Conservation (phyloP, 1,140 invertebrate species). For the Meteorus sp. region DNA sequence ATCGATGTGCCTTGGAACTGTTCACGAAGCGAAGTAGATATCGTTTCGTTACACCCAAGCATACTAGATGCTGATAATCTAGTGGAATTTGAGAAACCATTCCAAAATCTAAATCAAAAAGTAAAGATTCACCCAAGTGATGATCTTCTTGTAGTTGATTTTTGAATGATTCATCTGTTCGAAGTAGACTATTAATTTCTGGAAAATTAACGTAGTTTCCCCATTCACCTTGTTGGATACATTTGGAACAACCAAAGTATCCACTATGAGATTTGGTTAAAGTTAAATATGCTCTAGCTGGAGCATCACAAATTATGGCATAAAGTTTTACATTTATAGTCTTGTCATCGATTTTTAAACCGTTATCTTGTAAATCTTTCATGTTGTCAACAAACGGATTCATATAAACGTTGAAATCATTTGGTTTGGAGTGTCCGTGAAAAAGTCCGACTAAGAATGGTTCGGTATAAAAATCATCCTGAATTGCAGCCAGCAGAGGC, state of each 20-base stretch:
- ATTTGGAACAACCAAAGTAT: constrained; percentile 29
- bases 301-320: constrained; percentile 34
- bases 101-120: constrained; percentile 26
- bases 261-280: constrained; percentile 30
- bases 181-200: constrained; percentile 13
- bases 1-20: constrained; percentile 39
- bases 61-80: constrained; percentile 36
- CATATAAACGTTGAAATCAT: constrained; percentile 25
- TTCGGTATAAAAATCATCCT: constrained; percentile 27
- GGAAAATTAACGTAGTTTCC: constrained; percentile 15
- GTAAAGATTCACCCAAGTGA: constrained; percentile 13
- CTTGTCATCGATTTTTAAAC: constrained; percentile 15
- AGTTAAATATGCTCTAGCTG: constrained; percentile 44
- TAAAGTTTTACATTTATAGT: background rate
- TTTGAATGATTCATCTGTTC: constrained; percentile 21
- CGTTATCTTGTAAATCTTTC: constrained; percentile 9
- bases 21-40: constrained; percentile 25
- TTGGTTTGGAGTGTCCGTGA: constrained; percentile 25
- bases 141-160: constrained; percentile 18
- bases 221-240: constrained; percentile 25
- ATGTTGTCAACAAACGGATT: constrained; percentile 25
- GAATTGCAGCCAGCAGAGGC: constrained; percentile 28
- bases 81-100: constrained; percentile 32
- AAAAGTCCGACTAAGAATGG: constrained; percentile 26
- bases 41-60: constrained; percentile 8